Evolutionary conservation across 2,888 invertebrate genomes (phyloP), one percentile per base, ranked within the genome.

Genomic region (Carcina quercana): DNA sequence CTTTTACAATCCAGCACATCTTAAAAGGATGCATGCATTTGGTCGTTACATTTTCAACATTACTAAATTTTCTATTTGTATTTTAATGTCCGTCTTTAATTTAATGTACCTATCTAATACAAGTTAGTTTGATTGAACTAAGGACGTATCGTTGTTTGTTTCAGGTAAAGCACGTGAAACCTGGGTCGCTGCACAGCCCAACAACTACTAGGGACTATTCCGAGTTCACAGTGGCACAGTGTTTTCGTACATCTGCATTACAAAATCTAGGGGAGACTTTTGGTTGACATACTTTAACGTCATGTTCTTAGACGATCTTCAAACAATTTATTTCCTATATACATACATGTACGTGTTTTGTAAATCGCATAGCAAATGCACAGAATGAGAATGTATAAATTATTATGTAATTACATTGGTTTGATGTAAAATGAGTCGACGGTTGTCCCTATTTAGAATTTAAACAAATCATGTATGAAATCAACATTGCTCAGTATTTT

Each of bases 401-500:
- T 22, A 15, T 25, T 20, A 58, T 60, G 62, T 69, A 69, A 56
- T 58, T 65, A 56, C 48, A 51, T 58, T 53, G 52, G 54, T 68
- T 70, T 56, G 52, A 57, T 62, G 61, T 65, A 59, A 55, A 60
- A 47, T 53, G 51, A 47, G 53, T 64, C 54, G 60, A 60, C 49
- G 53, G 59, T 64, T 61, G 62, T 67, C 62, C 48, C 57, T 47
- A 36, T 20, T 49, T 51, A 58, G 59, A 13, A n/a, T 28, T 55
- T 46, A 56, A 64, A 64, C 46, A 50, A 68, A 59, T 63, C 60
- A 63, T 66, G 68, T 70, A 68, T 62, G 63, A 62, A 75, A 75
- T 68, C 62, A 64, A 75, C 60, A 61, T 80, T 82, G 80, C 80
- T 82, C 80, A 82, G 80, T 82, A 82, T 82, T 82, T 80, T 78